phyloP scores from a whole-genome alignment of 2,797 vertebrate genomes.

The Aldrovandia affinis region DNA sequence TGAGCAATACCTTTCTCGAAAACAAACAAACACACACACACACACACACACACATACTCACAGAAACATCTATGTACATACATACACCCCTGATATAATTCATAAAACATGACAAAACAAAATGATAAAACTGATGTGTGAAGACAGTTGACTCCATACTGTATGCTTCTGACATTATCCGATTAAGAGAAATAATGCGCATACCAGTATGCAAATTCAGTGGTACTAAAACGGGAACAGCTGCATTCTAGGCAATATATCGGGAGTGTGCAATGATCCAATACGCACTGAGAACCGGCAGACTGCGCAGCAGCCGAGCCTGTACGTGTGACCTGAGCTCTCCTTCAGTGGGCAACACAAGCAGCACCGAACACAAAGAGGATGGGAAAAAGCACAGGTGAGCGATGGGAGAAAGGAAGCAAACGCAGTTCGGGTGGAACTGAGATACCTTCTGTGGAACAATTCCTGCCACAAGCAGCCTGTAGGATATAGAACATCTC shows the following conservation, averaged over 20 bases:
- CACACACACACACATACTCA: slow-evolving; percentile 30
- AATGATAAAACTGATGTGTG: not conserved
- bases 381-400: slow-evolving; percentile 49
- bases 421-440: slow-evolving; percentile 76
- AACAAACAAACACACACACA: slow-evolving; percentile 20
- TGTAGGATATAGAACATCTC: slow-evolving; percentile 99
- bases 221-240: not conserved
- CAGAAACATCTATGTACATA: too few relatives aligned
- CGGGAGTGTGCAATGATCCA: not conserved
- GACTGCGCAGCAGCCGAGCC: not conserved
- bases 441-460: slow-evolving; percentile 98
- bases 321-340: slow-evolving; percentile 12
- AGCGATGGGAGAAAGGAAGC: slow-evolving; percentile 47
- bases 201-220: not conserved
- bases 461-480: slow-evolving; percentile 97
- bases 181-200: not conserved
- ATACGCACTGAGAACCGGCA: not conserved
- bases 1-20: slow-evolving; percentile 4
- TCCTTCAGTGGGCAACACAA: slow-evolving; percentile 42
- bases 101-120: not conserved
- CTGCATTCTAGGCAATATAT: not conserved
- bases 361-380: slow-evolving; percentile 45
- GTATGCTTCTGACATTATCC: not conserved
- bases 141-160: not conserved
- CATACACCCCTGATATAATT: slow-evolving; percentile 28